Evolutionary conservation across 2,113 vertebrate species (phyloP).

Genomic region (Urocitellus parryii): DNA sequence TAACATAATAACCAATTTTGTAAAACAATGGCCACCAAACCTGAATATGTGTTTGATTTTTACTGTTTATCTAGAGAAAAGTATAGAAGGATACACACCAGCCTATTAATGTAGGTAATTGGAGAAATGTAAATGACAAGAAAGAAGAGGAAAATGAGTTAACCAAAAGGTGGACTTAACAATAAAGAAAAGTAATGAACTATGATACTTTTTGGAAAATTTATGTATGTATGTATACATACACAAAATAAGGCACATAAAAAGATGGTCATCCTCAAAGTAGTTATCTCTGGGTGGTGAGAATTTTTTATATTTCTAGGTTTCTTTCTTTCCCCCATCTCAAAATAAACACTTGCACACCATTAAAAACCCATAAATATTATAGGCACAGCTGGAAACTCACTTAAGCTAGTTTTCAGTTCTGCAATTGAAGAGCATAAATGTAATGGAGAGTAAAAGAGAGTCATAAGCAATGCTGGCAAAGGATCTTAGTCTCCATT

Average conservation of each 20-base stretch:
- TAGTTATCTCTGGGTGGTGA: background rate
- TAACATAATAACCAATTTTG: background rate
- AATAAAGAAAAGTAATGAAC: constrained; percentile 14
- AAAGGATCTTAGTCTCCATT: background rate
- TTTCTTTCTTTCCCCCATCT: background rate
- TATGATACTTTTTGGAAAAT: background rate
- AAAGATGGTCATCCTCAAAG: background rate
- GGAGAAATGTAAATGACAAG: background rate
- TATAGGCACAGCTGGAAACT: background rate
- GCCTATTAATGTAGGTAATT: background rate
- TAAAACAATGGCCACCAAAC: background rate
- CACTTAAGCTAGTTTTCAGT: background rate
- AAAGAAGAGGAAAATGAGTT: background rate
- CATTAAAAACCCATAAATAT: background rate
- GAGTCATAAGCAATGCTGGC: background rate
- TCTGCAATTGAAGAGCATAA: background rate
- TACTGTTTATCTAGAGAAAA: background rate
- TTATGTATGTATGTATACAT: background rate
- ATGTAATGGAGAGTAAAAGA: background rate
- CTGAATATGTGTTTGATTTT: background rate
- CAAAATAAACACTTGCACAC: background rate
- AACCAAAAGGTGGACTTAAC: background rate
- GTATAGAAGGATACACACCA: background rate
- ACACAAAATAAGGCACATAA: background rate
- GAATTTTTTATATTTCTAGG: background rate